phyloP scores from a whole-genome alignment of 2,113 vertebrate genomes.

The Alligator sinensis region DNA sequence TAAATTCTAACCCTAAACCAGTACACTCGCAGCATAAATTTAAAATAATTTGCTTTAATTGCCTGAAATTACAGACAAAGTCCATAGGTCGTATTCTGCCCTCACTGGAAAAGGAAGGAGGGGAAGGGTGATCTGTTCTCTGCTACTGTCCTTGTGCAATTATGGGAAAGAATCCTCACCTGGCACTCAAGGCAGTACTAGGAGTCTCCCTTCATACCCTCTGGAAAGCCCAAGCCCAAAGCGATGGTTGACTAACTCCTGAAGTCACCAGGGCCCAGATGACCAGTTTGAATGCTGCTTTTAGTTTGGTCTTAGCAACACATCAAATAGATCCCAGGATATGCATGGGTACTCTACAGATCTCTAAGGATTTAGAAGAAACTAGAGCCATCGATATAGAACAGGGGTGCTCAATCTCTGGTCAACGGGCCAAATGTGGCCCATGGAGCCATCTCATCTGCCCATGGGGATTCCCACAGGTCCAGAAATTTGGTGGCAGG shows the following conservation, averaged over 20 bases:
- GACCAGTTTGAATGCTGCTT: neutral
- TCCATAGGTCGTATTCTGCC: neutral
- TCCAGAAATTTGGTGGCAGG: no score
- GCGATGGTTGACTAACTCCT: neutral
- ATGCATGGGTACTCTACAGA: neutral
- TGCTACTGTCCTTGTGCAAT: neutral
- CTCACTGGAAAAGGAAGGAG: neutral
- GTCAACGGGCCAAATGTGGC: no score
- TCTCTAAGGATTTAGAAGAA: neutral
- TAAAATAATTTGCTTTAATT: neutral
- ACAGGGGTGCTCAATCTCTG: no score
- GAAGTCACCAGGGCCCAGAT: neutral
- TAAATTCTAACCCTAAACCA: no score
- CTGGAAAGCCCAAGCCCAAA: neutral
- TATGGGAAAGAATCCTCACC: neutral
- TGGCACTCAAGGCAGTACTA: neutral
- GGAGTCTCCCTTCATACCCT: neutral
- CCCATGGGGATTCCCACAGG: no score
- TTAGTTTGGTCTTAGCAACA: neutral
- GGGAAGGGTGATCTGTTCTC: neutral
- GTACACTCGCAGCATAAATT: neutral
- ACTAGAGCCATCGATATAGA: no score
- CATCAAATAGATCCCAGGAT: neutral
- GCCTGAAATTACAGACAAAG: neutral
- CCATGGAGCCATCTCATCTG: no score